These are phyloP conservation scores for Aptenodytes forsteri DNA, from an alignment of 2,113 vertebrate species.

Conservation along the genomic window DNA sequence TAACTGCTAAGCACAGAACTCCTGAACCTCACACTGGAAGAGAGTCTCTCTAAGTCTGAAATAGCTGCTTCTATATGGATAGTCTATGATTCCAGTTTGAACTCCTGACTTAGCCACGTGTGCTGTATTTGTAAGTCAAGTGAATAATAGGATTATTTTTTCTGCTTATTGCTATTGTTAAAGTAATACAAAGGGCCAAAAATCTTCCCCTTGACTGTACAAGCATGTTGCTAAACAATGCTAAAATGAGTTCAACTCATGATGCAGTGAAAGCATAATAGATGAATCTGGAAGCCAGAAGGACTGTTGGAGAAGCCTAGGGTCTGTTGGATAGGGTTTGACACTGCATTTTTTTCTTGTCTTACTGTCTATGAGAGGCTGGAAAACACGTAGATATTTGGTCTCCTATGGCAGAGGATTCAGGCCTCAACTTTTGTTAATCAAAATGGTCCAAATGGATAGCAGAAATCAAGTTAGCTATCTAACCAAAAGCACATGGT, in stretches of 20 bases:
- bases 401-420: background rate
- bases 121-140: background rate
- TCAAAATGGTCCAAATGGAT: background rate
- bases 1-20: background rate
- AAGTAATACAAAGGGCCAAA: background rate
- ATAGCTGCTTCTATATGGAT: background rate
- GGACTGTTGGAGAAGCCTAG: background rate
- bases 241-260: background rate
- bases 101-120: background rate
- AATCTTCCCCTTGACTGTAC: background rate
- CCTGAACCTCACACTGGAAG: background rate
- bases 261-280: background rate
- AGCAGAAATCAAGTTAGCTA: background rate
- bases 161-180: background rate
- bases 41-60: background rate
- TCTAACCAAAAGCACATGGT: background rate
- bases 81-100: background rate
- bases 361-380: background rate
- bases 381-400: background rate
- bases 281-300: background rate
- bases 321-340: background rate
- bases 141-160: accelerated
- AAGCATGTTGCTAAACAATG: background rate
- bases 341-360: background rate
- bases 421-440: background rate